phyloP scores from a whole-genome alignment of 2,888 invertebrate genomes.

The Spodoptera exigua region DNA sequence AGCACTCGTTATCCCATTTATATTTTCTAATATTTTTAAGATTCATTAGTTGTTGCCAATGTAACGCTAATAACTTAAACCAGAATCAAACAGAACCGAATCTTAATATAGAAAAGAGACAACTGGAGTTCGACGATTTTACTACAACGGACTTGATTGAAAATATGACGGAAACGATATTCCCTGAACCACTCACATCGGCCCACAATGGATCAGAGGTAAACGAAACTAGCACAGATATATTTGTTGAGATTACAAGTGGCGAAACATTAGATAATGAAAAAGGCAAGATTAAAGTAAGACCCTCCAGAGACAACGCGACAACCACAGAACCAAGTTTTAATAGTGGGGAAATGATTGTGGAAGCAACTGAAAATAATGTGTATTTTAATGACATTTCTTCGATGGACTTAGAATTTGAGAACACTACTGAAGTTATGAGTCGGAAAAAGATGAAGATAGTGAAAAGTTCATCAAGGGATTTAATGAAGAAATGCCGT shows the following conservation, averaged over 20 bases:
- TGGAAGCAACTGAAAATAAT: neutral
- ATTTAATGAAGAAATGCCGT: constrained; percentile 39
- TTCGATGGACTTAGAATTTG: neutral
- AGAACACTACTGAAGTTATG: constrained; percentile 2
- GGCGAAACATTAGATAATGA: neutral
- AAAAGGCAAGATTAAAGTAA: neutral
- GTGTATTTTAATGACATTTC: constrained; percentile 1
- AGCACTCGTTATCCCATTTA: constrained; percentile 1
- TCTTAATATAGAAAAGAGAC: constrained; percentile 19
- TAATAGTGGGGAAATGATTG: constrained; percentile 12
- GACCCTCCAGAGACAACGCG: neutral
- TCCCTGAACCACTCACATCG: neutral
- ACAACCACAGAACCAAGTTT: neutral
- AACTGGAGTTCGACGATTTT: constrained; percentile 30
- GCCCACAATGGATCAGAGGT: neutral
- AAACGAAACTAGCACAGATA: constrained; percentile 14
- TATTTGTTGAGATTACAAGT: neutral
- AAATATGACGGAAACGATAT: neutral
- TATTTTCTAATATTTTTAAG: constrained; percentile 25
- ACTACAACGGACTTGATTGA: constrained; percentile 19
- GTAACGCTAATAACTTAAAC: constrained; percentile 13
- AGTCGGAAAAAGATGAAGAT: neutral
- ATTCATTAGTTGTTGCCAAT: constrained; percentile 24
- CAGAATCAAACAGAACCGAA: constrained; percentile 2
- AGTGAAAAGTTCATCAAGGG: neutral